Conservation (phyloP, 2,797 vertebrate genomes). For the Pipistrellus nathusii region DNA sequence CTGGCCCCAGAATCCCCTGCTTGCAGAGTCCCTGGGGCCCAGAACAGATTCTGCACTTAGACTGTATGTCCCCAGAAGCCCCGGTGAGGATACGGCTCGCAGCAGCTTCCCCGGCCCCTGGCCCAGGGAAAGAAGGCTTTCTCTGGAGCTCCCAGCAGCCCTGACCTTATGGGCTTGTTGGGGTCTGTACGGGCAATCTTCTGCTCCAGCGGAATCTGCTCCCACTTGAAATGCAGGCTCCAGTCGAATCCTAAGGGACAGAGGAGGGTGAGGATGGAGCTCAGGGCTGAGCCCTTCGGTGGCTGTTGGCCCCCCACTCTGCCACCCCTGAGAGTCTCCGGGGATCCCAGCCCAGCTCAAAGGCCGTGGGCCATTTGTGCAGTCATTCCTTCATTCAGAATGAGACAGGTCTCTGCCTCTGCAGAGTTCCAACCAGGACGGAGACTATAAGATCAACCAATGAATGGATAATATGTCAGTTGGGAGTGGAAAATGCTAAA, state of each 20-base stretch:
- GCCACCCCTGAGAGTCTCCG: neutral
- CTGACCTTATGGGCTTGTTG: slow-evolving; percentile 95
- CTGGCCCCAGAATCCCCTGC: neutral
- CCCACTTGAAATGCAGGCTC: slow-evolving; percentile 99
- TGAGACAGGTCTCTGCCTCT: neutral
- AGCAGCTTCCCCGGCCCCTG: neutral
- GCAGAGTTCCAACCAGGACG: neutral
- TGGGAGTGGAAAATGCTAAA: neutral
- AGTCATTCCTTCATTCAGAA: neutral
- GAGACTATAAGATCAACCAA: neutral
- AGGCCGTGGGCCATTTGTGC: fast-evolving
- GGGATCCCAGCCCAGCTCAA: neutral
- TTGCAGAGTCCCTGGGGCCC: neutral
- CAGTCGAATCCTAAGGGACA: slow-evolving; percentile 95
- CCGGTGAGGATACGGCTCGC: fast-evolving
- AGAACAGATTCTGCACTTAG: neutral
- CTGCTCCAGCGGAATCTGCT: slow-evolving; percentile 99
- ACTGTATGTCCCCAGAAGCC: neutral
- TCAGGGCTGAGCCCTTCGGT: neutral
- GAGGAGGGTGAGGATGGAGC: neutral
- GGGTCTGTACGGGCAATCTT: slow-evolving; percentile 97
- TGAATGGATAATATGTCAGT: neutral
- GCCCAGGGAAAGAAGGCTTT: neutral
- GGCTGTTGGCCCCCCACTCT: neutral
- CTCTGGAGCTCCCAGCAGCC: neutral